Evolutionary conservation across 2,797 vertebrate species (phyloP), one percentile per base, ranked within the genome.

Genomic region (Poeciliopsis paucimaculata): DNA sequence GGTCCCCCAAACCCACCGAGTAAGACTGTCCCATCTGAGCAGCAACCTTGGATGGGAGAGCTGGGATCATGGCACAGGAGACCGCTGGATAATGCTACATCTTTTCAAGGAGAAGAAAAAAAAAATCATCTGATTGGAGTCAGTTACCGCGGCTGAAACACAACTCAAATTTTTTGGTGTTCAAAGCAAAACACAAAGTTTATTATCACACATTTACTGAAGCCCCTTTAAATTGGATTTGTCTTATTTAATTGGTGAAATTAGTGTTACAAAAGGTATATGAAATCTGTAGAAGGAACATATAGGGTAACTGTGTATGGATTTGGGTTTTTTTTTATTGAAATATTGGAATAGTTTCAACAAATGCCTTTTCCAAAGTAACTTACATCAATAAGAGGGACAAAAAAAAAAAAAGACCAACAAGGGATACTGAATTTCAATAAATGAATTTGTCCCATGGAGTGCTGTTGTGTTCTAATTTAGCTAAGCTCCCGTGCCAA

Each of bases 41-140:
- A 93, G 87, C 95, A 93, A 74, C 93, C 94, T 73, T 91, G 94
- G 43, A 84, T 92, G 55, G 94, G 92, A 75, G 93, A 95, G 82
- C 72, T 81, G 2, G 83, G 89, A 80, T 95, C 92, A 64, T 94
- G 93, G 89, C 92, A 94, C 77, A 94, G 88, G 84, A 95, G 94
- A 76, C 92, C 16, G 86, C 95, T 95, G 83, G 94, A 95, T 86
- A 96, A 93, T 90, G 95, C 95, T 91, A 96, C 95, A 93, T 96
- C 95, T 96, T 85, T 45, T 45, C 41, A 71, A 71, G 75, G 45
- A 60, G 11, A 43, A 31, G 49, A 75, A 64, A 20, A 23, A 26
- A 60, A 2, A 0, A 57, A 62, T 13, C 10, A 51, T 57, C 68
- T 16, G 16, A 43, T n/a, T 31, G n/a, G 26, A 34, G n/a, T 26